A percentile compares a stretch with the other conserved stretches of the same genome.
These are phyloP conservation scores for Lithobates sylvaticus DNA, from an alignment of 2,797 vertebrate genomes.

Conservation along the genomic window DNA sequence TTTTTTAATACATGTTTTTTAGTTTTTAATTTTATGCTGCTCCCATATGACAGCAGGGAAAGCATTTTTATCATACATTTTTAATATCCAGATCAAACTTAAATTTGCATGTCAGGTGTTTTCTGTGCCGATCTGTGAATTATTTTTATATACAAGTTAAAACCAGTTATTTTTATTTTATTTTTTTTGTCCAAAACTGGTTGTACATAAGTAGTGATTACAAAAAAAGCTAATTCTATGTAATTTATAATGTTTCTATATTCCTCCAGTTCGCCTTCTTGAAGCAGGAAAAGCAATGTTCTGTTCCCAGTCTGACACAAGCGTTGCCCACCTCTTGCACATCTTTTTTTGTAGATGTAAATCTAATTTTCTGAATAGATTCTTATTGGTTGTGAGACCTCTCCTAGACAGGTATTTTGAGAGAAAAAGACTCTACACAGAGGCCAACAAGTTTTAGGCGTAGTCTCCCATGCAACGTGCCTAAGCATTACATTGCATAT, in stretches of 20 bases:
- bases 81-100: slow-evolving; percentile 67
- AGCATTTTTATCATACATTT: slow-evolving; percentile 65
- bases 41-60: slow-evolving; percentile 67
- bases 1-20: slow-evolving; percentile 71
- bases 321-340: slow-evolving; percentile 76
- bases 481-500: slow-evolving; percentile 79
- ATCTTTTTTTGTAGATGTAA: slow-evolving; percentile 73
- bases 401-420: slow-evolving; percentile 82
- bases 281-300: slow-evolving; percentile 81
- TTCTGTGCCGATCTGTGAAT: slow-evolving; percentile 76
- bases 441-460: slow-evolving; percentile 77
- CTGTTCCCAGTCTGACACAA: slow-evolving; percentile 79
- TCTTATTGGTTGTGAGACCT: slow-evolving; percentile 75
- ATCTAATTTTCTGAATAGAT: slow-evolving; percentile 79
- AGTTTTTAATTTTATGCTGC: slow-evolving; percentile 65
- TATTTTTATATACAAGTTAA: slow-evolving; percentile 76
- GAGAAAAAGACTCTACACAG: slow-evolving; percentile 80
- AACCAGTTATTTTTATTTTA: slow-evolving; percentile 71
- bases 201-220: slow-evolving; percentile 83
- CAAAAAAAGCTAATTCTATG: slow-evolving; percentile 81
- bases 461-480: slow-evolving; percentile 80
- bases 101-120: slow-evolving; percentile 76
- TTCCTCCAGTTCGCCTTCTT: slow-evolving; percentile 78
- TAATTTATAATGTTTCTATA: slow-evolving; percentile 87
- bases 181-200: slow-evolving; percentile 69